These are phyloP conservation scores for Dunckerocampus dactyliophorus DNA, from an alignment of 2,113 vertebrate species.

Conservation along the genomic window DNA sequence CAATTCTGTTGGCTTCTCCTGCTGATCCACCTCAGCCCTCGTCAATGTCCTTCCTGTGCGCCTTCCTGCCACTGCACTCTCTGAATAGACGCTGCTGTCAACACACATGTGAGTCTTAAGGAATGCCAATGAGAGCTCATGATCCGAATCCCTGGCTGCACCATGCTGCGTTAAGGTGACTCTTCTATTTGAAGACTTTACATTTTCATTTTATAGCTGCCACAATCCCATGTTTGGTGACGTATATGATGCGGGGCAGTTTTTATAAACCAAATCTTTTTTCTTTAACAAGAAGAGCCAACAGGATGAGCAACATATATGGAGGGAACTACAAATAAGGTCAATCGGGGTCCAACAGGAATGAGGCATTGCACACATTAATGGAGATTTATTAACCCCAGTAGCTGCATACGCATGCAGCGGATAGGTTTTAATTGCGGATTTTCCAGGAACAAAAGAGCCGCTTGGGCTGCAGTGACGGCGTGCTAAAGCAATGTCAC, in stretches of 20 bases:
- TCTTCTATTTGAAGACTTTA: conserved; percentile 26
- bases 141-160: conserved; percentile 33
- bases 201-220: conserved; percentile 20
- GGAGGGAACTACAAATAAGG: conserved; percentile 45
- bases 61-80: conserved; percentile 21
- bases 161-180: conserved; percentile 39
- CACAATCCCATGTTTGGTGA: conserved; percentile 26
- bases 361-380: conserved; percentile 20
- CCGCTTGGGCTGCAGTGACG: conserved; percentile 20
- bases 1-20: conserved; percentile 41
- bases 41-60: conserved; percentile 30
- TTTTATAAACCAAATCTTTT: conserved; percentile 29
- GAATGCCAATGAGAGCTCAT: conserved; percentile 15
- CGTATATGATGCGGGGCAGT: conserved; percentile 36
- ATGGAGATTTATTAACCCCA: conserved; percentile 31
- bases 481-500: conserved; percentile 18
- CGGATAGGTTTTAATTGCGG: conserved; percentile 24
- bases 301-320: conserved; percentile 27
- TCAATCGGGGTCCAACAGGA: conserved; percentile 41
- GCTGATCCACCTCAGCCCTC: conserved; percentile 39
- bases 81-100: conserved; percentile 47
- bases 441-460: conserved; percentile 52
- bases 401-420: conserved; percentile 27
- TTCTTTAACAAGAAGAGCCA: not conserved
- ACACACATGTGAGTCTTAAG: conserved; percentile 35